phyloP scores from a whole-genome alignment of 2,888 invertebrate genomes.

The Drosophila nigricruria region DNA sequence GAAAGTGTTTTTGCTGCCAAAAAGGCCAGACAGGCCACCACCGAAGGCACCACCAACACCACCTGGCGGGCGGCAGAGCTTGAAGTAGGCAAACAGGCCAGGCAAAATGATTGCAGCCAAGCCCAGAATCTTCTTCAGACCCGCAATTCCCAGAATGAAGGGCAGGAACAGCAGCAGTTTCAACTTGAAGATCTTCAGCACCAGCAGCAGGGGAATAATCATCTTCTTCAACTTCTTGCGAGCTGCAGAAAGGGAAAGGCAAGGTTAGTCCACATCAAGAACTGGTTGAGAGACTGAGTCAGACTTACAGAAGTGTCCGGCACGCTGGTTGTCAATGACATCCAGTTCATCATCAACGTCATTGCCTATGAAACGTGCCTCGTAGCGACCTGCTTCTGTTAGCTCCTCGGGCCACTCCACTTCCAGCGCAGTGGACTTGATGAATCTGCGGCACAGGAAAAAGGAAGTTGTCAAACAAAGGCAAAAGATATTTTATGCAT shows the following conservation, averaged over 20 bases:
- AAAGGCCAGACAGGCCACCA: constrained; percentile 81
- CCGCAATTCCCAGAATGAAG: constrained; percentile 92
- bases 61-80: constrained; percentile 91
- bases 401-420: constrained; percentile 90
- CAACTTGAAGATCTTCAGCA: constrained; percentile 93
- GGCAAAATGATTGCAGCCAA: constrained; percentile 92
- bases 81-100: constrained; percentile 93
- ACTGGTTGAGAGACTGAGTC: no score
- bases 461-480: constrained; percentile 41
- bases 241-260: constrained; percentile 86
- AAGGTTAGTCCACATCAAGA: constrained; percentile 32
- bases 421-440: constrained; percentile 92
- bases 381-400: constrained; percentile 90
- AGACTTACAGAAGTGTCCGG: constrained; percentile 91
- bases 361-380: constrained; percentile 93
- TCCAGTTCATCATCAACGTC: constrained; percentile 94
- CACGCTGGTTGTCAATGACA: constrained; percentile 92
- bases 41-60: constrained; percentile 85
- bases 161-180: constrained; percentile 93
- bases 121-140: constrained; percentile 93
- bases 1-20: constrained; percentile 84
- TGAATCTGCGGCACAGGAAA: constrained; percentile 86
- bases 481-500: constrained; percentile 54
- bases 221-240: constrained; percentile 93
- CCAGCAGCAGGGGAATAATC: constrained; percentile 92